A percentile compares a stretch with the other conserved stretches of the same genome.
Conservation (phyloP, 2,113 vertebrate genomes). For the Lucifuga dentata region DNA sequence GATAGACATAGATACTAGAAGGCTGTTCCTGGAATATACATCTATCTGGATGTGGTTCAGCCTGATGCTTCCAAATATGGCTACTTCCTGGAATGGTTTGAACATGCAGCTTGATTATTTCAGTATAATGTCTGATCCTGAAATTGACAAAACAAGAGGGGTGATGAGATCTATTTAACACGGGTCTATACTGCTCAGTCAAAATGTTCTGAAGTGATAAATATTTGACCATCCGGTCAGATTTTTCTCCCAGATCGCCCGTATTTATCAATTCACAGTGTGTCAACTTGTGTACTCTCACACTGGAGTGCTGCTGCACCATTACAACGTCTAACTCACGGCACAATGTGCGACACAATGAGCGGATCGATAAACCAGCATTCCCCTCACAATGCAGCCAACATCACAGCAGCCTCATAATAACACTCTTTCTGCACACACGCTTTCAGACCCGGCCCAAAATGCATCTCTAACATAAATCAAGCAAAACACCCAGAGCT, state of each 20-base stretch:
- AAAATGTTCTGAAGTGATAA: conserved; percentile 15
- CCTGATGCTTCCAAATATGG: background rate
- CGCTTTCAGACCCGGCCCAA: conserved; percentile 40
- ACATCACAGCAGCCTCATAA: conserved; percentile 47
- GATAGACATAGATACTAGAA: no score
- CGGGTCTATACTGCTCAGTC: background rate
- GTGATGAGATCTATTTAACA: background rate
- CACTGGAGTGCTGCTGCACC: background rate
- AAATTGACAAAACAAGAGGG: background rate
- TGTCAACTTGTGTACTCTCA: conserved; percentile 11
- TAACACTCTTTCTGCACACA: conserved; percentile 39
- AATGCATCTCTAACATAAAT: conserved; percentile 65
- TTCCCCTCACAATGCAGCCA: conserved; percentile 58
- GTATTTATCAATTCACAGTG: conserved; percentile 38
- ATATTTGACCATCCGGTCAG: conserved; percentile 1
- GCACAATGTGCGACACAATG: conserved; percentile 45
- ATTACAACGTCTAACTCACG: conserved; percentile 29
- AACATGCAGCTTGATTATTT: background rate
- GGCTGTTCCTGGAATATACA: no score
- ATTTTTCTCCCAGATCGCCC: conserved; percentile 9
- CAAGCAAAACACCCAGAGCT: conserved; percentile 56
- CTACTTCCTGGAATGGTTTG: background rate
- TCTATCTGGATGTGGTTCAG: no score
- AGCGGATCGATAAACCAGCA: conserved; percentile 49
- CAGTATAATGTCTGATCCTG: background rate